Conservation (phyloP, 2,797 vertebrate species). For the Hafferia zeledoni region DNA sequence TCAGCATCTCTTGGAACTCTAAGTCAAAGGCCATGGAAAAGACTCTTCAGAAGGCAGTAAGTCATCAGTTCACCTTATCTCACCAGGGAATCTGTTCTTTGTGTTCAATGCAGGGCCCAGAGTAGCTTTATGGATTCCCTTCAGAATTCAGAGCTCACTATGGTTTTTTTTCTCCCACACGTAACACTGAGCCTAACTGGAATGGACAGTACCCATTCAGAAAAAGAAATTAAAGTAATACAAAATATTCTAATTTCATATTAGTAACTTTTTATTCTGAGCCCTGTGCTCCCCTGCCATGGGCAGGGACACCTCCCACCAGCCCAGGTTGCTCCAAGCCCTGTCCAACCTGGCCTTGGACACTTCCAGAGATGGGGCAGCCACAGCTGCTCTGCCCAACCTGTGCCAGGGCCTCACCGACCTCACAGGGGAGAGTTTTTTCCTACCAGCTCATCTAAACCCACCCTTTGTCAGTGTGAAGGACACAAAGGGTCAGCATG, state of each 20-base stretch:
- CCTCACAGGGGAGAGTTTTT: neutral
- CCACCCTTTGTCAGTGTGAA: neutral
- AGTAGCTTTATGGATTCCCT: neutral
- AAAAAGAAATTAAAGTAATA: neutral
- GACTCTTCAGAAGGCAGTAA: neutral
- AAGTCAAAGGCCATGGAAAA: neutral
- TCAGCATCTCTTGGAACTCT: neutral
- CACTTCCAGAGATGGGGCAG: neutral
- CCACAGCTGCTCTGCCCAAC: neutral
- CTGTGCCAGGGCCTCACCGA: neutral
- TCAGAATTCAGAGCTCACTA: neutral
- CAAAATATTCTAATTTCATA: neutral
- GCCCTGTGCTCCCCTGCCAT: neutral
- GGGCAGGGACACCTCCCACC: neutral
- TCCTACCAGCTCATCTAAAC: fast-evolving
- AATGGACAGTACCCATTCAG: neutral
- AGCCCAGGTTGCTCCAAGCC: neutral
- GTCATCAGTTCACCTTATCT: neutral
- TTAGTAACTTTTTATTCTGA: neutral
- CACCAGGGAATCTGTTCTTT: neutral
- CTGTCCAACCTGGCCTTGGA: fast-evolving
- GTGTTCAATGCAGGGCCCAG: neutral
- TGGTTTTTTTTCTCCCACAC: neutral
- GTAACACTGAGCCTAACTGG: neutral
- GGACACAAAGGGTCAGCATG: neutral